A percentile compares a stretch with the other conserved stretches of the same genome.
Conservation (phyloP, 2,113 vertebrate genomes). For the Apaloderma vittatum region DNA sequence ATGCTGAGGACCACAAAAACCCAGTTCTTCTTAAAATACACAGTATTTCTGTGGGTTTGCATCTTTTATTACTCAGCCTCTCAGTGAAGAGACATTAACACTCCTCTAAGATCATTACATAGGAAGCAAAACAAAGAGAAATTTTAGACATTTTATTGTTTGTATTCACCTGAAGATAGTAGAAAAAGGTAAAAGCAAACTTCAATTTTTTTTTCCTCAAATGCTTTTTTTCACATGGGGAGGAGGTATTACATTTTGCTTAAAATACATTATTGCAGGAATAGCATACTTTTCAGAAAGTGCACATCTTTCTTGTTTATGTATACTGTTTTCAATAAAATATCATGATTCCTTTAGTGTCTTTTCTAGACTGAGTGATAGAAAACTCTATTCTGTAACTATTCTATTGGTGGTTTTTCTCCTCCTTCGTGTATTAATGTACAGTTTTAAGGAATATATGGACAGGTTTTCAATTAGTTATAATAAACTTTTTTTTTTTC, state of each 20-base stretch:
- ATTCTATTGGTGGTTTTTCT: neutral
- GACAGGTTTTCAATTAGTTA: neutral
- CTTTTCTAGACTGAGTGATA: neutral
- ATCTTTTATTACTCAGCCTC: slow-evolving; percentile 45
- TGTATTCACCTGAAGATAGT: slow-evolving; percentile 17
- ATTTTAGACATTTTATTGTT: slow-evolving; percentile 30
- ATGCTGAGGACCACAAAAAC: slow-evolving; percentile 61
- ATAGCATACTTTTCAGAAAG: neutral
- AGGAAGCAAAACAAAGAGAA: neutral
- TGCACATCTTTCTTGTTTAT: neutral
- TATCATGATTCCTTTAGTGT: neutral
- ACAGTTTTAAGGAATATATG: neutral
- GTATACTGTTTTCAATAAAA: neutral
- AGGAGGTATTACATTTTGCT: neutral
- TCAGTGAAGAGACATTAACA: slow-evolving; percentile 43
- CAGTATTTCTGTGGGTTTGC: slow-evolving; percentile 34
- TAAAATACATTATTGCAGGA: neutral
- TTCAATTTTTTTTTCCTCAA: slow-evolving; percentile 1
- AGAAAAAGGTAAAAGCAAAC: slow-evolving; percentile 36
- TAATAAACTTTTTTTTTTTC: slow-evolving; percentile 5
- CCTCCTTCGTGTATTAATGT: neutral
- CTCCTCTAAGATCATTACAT: slow-evolving; percentile 65
- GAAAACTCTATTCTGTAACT: neutral
- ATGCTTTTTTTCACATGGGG: neutral
- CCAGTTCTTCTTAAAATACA: slow-evolving; percentile 63